A percentile compares a stretch with the other conserved stretches of the same genome.
Conservation (phyloP, 2,888 invertebrate genomes). For the Altica lythri region DNA sequence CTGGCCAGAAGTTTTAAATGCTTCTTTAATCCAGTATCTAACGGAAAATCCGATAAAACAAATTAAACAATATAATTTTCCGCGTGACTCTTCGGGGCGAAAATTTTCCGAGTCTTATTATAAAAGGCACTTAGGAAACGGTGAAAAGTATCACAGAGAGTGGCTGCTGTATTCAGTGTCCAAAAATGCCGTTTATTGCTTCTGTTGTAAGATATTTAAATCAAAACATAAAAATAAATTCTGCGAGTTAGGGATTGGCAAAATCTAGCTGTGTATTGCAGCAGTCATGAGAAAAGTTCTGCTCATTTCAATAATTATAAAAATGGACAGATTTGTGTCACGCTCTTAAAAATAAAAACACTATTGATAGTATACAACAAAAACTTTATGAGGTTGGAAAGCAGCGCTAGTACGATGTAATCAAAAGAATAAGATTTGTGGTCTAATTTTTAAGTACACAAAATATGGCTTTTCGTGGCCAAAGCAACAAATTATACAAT, state of each 20-base stretch:
- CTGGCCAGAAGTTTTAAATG: slow-evolving; percentile 36
- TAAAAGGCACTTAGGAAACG: too few species aligned
- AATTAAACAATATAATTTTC: slow-evolving; percentile 35
- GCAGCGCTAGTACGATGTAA: slow-evolving; percentile 17
- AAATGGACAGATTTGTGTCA: slow-evolving; percentile 13
- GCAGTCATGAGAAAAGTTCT: slow-evolving; percentile 17
- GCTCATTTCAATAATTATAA: slow-evolving; percentile 16
- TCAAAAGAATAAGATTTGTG: slow-evolving; percentile 14
- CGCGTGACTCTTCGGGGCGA: slow-evolving; percentile 28
- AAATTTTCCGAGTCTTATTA: slow-evolving; percentile 18
- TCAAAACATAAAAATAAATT: too few species aligned
- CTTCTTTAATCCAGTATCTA: slow-evolving; percentile 33
- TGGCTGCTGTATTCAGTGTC: too few species aligned
- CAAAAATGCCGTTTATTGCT: too few species aligned
- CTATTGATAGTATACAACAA: slow-evolving; percentile 11
- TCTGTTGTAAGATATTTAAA: too few species aligned
- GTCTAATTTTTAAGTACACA: slow-evolving; percentile 20
- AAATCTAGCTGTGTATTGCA: slow-evolving; percentile 4
- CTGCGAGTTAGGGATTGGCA: too few species aligned
- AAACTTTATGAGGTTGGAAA: slow-evolving; percentile 17
- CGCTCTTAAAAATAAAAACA: slow-evolving; percentile 14
- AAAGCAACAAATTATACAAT: slow-evolving; percentile 11
- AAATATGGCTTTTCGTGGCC: slow-evolving; percentile 21
- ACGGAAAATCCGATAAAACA: slow-evolving; percentile 35
- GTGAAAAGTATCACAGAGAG: too few species aligned